A percentile compares a stretch with the other conserved stretches of the same genome.
Conservation (phyloP, 2,888 invertebrate species). For the Antitype chi region DNA sequence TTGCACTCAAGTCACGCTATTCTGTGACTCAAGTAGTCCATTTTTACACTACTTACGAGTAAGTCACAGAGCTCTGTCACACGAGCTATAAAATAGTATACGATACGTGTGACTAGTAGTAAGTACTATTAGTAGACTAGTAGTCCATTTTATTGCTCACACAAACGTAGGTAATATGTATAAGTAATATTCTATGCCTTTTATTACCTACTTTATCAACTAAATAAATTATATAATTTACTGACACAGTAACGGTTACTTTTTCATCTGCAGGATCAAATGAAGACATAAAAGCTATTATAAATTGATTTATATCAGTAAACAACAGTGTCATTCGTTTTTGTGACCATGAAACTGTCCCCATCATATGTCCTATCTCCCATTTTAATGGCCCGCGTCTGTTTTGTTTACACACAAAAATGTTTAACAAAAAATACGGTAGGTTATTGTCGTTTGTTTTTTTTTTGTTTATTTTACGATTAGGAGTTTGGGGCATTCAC, state of each 20-base stretch:
- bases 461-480: slow-evolving; percentile 28
- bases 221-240: neutral
- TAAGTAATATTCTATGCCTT: too few relatives aligned
- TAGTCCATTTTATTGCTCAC: too few relatives aligned
- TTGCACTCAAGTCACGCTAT: too few relatives aligned
- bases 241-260: too few relatives aligned
- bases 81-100: too few relatives aligned
- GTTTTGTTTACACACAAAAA: slow-evolving; percentile 60
- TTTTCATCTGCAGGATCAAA: slow-evolving; percentile 26
- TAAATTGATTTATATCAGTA: slow-evolving; percentile 66
- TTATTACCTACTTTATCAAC: too few relatives aligned
- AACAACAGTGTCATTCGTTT: slow-evolving; percentile 61
- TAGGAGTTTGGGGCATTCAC: slow-evolving; percentile 12
- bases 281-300: slow-evolving; percentile 38
- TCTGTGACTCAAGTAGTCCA: too few relatives aligned
- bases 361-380: slow-evolving; percentile 63
- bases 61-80: too few relatives aligned
- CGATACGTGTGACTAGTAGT: too few relatives aligned
- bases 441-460: slow-evolving; percentile 20
- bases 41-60: too few relatives aligned
- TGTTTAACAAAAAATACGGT: slow-evolving; percentile 47
- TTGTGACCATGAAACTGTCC: slow-evolving; percentile 50
- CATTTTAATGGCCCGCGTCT: slow-evolving; percentile 61
- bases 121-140: too few relatives aligned
- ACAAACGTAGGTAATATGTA: too few relatives aligned